phyloP scores from a whole-genome alignment of 2,888 invertebrate species.

The Parthenolecanium corni region DNA sequence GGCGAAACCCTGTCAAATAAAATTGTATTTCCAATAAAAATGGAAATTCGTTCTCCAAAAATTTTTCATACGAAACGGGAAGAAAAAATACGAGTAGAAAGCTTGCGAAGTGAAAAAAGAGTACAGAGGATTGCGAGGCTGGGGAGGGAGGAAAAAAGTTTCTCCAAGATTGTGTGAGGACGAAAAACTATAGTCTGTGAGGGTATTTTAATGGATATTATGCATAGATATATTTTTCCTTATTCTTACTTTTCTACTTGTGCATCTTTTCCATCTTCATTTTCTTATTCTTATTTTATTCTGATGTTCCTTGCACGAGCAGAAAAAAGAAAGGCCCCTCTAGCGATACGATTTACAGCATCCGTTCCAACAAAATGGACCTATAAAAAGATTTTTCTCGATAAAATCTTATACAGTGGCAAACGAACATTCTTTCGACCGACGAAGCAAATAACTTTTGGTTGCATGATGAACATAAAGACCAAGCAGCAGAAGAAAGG shows the following conservation, averaged over 20 bases:
- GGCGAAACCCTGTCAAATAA: not conserved
- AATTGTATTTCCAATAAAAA: constrained; percentile 5
- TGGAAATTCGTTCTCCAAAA: constrained; percentile 9
- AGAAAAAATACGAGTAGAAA: no score
- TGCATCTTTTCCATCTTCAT: no score
- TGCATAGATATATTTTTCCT: no score
- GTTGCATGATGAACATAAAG: not conserved
- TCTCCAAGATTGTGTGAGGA: not conserved
- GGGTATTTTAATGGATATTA: constrained; percentile 6
- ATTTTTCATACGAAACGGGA: not conserved
- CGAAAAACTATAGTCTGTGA: not conserved
- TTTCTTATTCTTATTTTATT: no score
- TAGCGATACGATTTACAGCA: constrained; percentile 24
- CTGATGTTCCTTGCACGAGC: not conserved
- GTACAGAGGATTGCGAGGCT: no score
- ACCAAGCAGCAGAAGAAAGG: not conserved
- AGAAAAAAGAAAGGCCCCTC: constrained; percentile 1
- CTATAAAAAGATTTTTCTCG: constrained; percentile 23
- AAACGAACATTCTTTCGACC: not conserved
- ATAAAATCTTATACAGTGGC: constrained; percentile 13
- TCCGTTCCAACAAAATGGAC: constrained; percentile 26
- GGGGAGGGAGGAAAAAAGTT: not conserved
- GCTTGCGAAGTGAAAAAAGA: no score
- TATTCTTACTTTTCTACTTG: no score
- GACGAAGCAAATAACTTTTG: constrained; percentile 25